Evolutionary conservation across 1,140 invertebrate genomes (phyloP).

Genomic region (Conus betulinus): DNA sequence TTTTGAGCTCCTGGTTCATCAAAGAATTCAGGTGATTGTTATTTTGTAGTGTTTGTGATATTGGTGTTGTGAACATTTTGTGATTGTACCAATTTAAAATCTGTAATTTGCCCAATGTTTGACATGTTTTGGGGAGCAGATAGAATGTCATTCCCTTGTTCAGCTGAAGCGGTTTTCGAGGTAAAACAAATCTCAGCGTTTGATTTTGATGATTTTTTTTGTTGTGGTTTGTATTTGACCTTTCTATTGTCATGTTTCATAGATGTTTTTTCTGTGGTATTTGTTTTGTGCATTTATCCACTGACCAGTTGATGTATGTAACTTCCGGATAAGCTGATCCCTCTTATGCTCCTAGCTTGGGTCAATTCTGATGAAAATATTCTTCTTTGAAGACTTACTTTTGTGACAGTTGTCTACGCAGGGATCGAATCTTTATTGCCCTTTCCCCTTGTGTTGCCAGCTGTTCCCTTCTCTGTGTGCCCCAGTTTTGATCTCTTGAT

Average conservation of each 20-base stretch:
- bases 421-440: too few relatives aligned
- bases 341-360: too few relatives aligned
- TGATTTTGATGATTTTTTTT: neutral
- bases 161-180: neutral
- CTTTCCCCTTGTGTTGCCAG: too few relatives aligned
- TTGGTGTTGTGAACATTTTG: neutral
- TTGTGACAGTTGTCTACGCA: too few relatives aligned
- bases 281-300: too few relatives aligned
- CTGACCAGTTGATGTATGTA: too few relatives aligned
- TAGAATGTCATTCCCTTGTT: conserved; percentile 6
- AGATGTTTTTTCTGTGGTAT: neutral
- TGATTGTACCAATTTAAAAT: neutral
- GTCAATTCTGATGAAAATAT: too few relatives aligned
- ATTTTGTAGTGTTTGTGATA: neutral
- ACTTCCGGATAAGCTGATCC: too few relatives aligned
- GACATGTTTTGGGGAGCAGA: neutral
- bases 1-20: too few relatives aligned
- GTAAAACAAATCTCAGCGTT: neutral
- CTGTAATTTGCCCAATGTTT: neutral
- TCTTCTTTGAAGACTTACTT: too few relatives aligned
- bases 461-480: too few relatives aligned
- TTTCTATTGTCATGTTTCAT: neutral
- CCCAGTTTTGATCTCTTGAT: too few relatives aligned
- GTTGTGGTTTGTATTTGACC: neutral
- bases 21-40: neutral